Conservation (phyloP, 2,113 vertebrate species). For the Pelvicachromis taeniatus region DNA sequence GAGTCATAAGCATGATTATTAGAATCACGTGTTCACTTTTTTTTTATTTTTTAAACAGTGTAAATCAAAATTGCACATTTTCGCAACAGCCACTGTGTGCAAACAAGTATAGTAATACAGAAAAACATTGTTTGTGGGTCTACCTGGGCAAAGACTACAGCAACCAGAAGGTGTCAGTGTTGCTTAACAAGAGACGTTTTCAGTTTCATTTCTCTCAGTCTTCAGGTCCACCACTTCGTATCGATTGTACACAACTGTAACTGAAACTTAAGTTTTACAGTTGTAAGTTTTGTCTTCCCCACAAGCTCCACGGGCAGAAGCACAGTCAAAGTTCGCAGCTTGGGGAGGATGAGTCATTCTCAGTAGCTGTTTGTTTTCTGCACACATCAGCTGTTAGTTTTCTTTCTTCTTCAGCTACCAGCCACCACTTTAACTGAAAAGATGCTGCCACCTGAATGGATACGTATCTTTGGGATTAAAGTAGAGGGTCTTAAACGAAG, state of each 20-base stretch:
- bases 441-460: conserved; percentile 41
- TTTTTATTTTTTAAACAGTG: background rate
- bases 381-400: background rate
- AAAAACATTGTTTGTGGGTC: background rate
- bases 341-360: background rate
- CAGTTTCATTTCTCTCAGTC: background rate
- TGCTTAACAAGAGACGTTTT: background rate
- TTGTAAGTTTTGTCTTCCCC: conserved; percentile 2
- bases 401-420: background rate
- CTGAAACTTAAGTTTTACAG: background rate
- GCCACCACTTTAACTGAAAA: background rate
- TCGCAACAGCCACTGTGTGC: accelerated
- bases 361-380: background rate
- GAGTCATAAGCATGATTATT: background rate
- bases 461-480: conserved; percentile 4
- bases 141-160: background rate
- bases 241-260: background rate
- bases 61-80: background rate
- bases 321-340: background rate
- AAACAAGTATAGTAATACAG: background rate
- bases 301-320: background rate
- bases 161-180: background rate
- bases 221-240: background rate
- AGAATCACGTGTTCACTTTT: background rate
- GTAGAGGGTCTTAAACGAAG: background rate